Evolutionary conservation across 2,888 invertebrate genomes (phyloP).

Genomic region (Alloplasta piceator): DNA sequence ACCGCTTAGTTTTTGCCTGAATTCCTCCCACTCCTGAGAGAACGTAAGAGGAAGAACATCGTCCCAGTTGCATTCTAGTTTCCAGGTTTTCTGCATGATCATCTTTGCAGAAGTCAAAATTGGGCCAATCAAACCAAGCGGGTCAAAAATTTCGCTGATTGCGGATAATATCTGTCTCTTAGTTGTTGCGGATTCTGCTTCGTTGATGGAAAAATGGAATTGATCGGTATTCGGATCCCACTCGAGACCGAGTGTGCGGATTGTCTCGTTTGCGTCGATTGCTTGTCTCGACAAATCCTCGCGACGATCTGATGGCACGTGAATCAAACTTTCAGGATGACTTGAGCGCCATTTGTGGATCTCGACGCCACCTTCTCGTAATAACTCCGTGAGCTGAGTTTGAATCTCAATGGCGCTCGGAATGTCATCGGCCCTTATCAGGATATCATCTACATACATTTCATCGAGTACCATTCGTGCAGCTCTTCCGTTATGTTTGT

Average conservation of each 20-base stretch:
- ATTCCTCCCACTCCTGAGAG: no score
- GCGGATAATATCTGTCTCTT: conserved; percentile 68
- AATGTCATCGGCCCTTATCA: conserved; percentile 61
- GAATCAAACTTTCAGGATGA: no score
- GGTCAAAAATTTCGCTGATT: conserved; percentile 70
- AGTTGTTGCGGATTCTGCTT: conserved; percentile 10
- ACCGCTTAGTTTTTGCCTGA: conserved; percentile 37
- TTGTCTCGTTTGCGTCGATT: background rate
- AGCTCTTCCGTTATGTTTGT: background rate
- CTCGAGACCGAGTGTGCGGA: conserved; percentile 43
- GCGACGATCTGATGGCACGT: no score
- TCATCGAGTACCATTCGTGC: conserved; percentile 32
- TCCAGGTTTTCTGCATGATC: conserved; percentile 67
- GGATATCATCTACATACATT: conserved; percentile 71
- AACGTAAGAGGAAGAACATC: no score
- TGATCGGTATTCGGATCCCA: conserved; percentile 52
- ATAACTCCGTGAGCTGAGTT: conserved; percentile 51
- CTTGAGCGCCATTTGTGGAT: conserved; percentile 59
- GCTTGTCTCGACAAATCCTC: no score
- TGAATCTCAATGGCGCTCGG: conserved; percentile 51
- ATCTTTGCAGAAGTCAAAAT: conserved; percentile 62
- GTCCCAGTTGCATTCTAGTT: conserved; percentile 69
- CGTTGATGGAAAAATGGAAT: conserved; percentile 26
- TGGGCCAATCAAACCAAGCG: conserved; percentile 67
- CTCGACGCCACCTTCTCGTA: conserved; percentile 52